Base-by-base conservation (phyloP, 2,888 invertebrate species). In the Nomada fucata region DNA sequence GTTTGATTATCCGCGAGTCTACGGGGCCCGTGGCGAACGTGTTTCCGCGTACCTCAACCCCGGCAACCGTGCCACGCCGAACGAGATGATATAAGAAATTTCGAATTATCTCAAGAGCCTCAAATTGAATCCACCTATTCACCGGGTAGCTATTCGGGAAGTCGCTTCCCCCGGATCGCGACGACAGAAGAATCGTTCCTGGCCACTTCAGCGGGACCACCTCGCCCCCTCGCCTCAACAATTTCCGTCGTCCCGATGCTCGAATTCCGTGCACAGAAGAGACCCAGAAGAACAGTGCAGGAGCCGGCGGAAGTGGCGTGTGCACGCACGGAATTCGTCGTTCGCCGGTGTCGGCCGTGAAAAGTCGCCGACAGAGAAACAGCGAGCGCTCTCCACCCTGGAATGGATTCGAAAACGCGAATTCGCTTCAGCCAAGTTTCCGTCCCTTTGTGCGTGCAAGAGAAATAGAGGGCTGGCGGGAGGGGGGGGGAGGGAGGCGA, bases 361-460 rank as follows among this genome's bases (percentile, higher is more conserved):
- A 36, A 10, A 55, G 44, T 47, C 67, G 52, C n/a, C 47, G 55
- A 44, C 15, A 63, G 2, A 15, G 15, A 29, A 10, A 36, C n/a
- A 20, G 4, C 15, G 53, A 57, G 11, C 47, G 63, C 2, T 18
- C n/a, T 20, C 36, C 29, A 26, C 29, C 1, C 73, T 52, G 59
- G 60, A 71, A 50, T 50, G 70, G 60, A 72, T 76, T 57, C 76
- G 78, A 82, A 82, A 82, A 83, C 71, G 78, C 75, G 83, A 83
- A 78, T 79, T 79, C 60, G 78, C 82, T 79, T 78, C 78, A 63
- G 61, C 53, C 53, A 20, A 71, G 67, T 67, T 72, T 76, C 70
- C 67, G 80, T 23, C 70, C n/a, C 74, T 82, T 75, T 79, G 74
- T 82, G 23, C 65, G 53, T 50, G 59, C 9, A 36, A 42, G 50